phyloP scores from a whole-genome alignment of 1,140 invertebrate genomes.

The Leptopilina clavipes region DNA sequence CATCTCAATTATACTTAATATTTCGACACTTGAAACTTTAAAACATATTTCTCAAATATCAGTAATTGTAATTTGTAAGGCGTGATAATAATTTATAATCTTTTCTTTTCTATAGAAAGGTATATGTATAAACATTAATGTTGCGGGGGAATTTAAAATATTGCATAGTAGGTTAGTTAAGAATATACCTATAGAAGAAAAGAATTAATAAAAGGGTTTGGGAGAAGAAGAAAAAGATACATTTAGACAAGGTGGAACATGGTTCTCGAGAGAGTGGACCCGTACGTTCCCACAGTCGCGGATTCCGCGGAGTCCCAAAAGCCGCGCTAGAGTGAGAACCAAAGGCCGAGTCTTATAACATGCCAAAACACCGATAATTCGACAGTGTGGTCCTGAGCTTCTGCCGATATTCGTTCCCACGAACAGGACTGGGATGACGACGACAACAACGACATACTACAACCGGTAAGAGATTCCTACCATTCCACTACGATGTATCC shows the following conservation, averaged over 20 bases:
- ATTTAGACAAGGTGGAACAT: constrained; percentile 63
- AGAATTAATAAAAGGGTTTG: constrained; percentile 42
- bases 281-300: constrained; percentile 71
- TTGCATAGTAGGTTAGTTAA: neutral
- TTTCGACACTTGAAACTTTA: too few species aligned
- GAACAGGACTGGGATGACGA: constrained; percentile 57
- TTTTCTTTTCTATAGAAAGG: neutral
- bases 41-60: too few species aligned
- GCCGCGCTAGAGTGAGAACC: constrained; percentile 40
- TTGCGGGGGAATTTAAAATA: neutral
- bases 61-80: too few species aligned
- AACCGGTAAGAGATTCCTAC: constrained; percentile 69
- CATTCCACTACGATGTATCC: constrained; percentile 61
- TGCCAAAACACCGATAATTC: constrained; percentile 75
- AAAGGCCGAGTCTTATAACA: constrained; percentile 66
- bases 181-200: constrained; percentile 39
- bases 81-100: too few species aligned
- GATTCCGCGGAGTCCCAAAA: constrained; percentile 66
- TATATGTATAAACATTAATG: neutral
- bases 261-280: constrained; percentile 58
- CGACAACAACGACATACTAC: constrained; percentile 51
- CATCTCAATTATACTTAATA: too few species aligned
- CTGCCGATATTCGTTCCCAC: constrained; percentile 71
- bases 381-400: constrained; percentile 72
- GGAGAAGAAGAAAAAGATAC: constrained; percentile 49